A percentile compares a stretch with the other conserved stretches of the same genome.
These are phyloP conservation scores for Hystrix cristata DNA, from an alignment of 2,113 vertebrate species.

Conservation along the genomic window DNA sequence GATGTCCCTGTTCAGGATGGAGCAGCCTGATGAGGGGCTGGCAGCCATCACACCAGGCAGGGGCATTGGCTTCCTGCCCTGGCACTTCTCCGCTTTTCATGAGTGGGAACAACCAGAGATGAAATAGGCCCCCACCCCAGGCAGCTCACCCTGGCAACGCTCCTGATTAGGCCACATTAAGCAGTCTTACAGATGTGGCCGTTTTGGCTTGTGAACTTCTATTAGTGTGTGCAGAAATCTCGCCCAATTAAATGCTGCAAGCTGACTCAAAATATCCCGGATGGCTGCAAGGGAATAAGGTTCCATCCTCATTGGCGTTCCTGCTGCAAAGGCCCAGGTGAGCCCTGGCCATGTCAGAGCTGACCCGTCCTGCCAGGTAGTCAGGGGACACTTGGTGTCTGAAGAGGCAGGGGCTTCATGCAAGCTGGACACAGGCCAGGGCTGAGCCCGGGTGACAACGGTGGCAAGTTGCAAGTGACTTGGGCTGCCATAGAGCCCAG, in stretches of 20 bases:
- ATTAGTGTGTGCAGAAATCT: neutral
- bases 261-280: neutral
- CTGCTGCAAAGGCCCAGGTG: neutral
- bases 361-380: neutral
- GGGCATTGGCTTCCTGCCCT: neutral
- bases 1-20: neutral
- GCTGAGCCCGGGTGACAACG: neutral
- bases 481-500: neutral
- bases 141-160: neutral
- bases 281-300: neutral
- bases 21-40: neutral
- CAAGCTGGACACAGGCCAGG: neutral
- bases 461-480: neutral
- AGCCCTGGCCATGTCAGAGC: fast-evolving
- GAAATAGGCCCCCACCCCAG: neutral
- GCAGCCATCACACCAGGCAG: neutral
- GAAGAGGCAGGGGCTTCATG: neutral
- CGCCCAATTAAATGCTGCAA: neutral
- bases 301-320: neutral
- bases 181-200: neutral
- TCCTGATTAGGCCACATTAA: neutral
- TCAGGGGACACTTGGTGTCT: neutral
- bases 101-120: fast-evolving
- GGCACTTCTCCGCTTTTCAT: neutral
- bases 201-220: neutral